Conservation (phyloP, 2,888 invertebrate species). For the Mactromeris polynyma region DNA sequence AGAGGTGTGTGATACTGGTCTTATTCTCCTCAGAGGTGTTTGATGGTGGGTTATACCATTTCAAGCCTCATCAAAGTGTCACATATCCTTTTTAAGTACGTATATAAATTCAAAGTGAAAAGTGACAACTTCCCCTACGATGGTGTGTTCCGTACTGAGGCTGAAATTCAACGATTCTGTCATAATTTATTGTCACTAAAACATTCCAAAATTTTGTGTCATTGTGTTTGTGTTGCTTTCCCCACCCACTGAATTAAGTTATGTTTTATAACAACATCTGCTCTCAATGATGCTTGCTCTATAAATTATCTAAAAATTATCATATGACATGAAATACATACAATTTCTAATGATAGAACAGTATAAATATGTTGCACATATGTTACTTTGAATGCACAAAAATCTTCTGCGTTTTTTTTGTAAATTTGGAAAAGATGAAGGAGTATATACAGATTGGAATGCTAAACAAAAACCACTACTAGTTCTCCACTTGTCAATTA, state of each 20-base stretch:
- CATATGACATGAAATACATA: too few relatives aligned
- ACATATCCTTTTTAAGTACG: too few relatives aligned
- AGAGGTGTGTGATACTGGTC: too few relatives aligned
- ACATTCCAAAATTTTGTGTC: slow-evolving; percentile 19
- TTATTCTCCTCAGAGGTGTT: too few relatives aligned
- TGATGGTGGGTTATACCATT: too few relatives aligned
- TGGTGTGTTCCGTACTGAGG: not conserved
- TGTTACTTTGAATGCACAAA: not conserved
- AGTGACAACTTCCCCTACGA: not conserved
- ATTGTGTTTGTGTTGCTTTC: not conserved
- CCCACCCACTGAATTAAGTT: not conserved
- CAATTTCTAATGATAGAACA: too few relatives aligned
- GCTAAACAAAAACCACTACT: not conserved
- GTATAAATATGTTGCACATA: too few relatives aligned
- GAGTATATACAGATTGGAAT: not conserved
- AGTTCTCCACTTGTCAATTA: not conserved
- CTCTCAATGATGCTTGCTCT: not conserved
- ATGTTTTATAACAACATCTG: not conserved
- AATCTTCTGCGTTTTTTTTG: too few relatives aligned
- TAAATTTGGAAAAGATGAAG: not conserved
- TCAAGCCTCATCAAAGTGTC: too few relatives aligned
- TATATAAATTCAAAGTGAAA: too few relatives aligned
- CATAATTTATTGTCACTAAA: slow-evolving; percentile 13
- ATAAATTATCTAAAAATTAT: not conserved
- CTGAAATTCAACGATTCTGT: not conserved